Percentiles rank a stretch among this genome's conserved stretches.
Conservation (phyloP, 2,888 invertebrate species). For the Leistus spinibarbis region DNA sequence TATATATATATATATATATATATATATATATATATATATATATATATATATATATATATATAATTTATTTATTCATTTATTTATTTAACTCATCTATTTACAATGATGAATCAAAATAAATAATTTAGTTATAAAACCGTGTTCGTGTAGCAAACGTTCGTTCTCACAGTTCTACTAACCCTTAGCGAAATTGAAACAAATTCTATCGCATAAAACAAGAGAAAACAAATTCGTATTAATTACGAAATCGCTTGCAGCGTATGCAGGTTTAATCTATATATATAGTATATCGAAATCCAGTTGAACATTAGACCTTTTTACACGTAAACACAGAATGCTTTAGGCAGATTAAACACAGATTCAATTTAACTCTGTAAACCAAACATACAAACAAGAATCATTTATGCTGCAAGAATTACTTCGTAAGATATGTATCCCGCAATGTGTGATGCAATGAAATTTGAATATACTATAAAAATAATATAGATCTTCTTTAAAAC, state of each 20-base stretch:
- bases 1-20: no score
- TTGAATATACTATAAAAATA: no score
- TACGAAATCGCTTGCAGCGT: neutral
- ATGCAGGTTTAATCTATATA: neutral
- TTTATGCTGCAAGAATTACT: no score
- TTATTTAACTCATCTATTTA: neutral
- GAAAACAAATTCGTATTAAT: neutral
- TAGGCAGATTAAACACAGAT: slow-evolving; percentile 30
- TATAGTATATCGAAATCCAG: neutral
- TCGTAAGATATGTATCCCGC: no score
- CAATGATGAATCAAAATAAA: neutral
- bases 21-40: no score
- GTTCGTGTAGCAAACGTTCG: neutral
- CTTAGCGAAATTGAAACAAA: neutral
- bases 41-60: no score
- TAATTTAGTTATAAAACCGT: neutral
- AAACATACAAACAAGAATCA: no score
- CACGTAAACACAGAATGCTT: slow-evolving; percentile 24
- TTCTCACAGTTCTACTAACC: neutral
- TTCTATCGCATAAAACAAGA: neutral
- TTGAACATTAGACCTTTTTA: neutral
- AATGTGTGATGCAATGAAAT: no score
- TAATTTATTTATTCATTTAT: neutral
- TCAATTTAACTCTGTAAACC: slow-evolving; percentile 30
- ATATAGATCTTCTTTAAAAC: no score